phyloP scores from a whole-genome alignment of 2,797 vertebrate species.

The Tokudaia muenninki region DNA sequence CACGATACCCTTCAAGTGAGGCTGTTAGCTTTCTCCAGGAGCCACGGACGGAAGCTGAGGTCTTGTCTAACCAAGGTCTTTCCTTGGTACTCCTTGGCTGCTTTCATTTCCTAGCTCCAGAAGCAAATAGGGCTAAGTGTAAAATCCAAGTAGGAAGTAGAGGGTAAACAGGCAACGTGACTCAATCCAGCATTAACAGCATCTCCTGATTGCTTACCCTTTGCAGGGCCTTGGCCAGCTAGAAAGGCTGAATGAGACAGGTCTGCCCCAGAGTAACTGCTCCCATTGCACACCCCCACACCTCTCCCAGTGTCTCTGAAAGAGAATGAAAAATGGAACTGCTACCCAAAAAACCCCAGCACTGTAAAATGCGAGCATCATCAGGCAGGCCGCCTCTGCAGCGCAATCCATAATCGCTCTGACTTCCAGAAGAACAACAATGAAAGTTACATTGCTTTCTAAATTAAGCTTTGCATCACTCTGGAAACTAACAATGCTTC shows the following conservation, averaged over 20 bases:
- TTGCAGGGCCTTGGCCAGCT: neutral
- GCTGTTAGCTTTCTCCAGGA: neutral
- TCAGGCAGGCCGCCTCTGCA: conserved; percentile 64
- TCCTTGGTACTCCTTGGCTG: neutral
- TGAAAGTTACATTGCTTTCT: conserved; percentile 59
- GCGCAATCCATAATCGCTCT: conserved; percentile 27
- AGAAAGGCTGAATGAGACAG: conserved; percentile 8
- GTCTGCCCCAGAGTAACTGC: neutral
- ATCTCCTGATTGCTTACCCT: neutral
- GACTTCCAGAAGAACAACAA: conserved; percentile 52
- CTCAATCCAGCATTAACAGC: too few relatives aligned
- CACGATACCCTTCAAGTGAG: neutral
- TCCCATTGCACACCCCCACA: neutral
- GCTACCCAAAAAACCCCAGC: neutral
- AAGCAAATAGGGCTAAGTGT: neutral
- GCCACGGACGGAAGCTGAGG: neutral
- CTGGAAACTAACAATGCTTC: conserved; percentile 76
- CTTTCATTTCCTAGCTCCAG: neutral
- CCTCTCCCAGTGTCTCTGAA: neutral
- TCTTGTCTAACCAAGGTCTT: neutral
- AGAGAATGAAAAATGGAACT: conserved; percentile 38
- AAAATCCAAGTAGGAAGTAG: neutral
- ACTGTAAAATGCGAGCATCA: conserved; percentile 40
- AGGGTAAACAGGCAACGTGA: neutral
- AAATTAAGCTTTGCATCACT: conserved; percentile 77